These are phyloP conservation scores for Patella depressa DNA, from an alignment of 2,888 invertebrate species.

Conservation along the genomic window DNA sequence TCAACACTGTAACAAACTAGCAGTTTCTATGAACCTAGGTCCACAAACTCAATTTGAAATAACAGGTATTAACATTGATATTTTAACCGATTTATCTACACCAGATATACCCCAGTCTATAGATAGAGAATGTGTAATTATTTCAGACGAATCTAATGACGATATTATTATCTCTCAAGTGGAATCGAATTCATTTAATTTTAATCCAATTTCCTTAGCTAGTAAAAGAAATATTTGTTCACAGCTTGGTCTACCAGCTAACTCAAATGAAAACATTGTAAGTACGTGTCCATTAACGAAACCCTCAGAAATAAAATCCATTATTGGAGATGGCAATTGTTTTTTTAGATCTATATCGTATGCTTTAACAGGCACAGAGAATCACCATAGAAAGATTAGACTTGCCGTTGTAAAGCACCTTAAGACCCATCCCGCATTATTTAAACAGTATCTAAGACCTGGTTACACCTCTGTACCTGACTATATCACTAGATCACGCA, in stretches of 20 bases:
- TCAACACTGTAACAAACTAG: neutral
- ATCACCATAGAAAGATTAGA: neutral
- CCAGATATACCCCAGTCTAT: neutral
- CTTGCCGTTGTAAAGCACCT: neutral
- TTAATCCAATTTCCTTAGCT: neutral
- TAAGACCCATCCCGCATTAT: neutral
- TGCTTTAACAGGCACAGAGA: neutral
- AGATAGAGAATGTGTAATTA: too few relatives aligned
- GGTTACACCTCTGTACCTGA: neutral
- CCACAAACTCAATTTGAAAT: neutral
- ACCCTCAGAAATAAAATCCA: neutral
- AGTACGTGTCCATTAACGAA: neutral
- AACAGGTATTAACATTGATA: neutral
- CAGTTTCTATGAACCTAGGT: neutral
- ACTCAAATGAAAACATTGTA: neutral
- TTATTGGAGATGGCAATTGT: neutral
- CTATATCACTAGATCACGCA: neutral
- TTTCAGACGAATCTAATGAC: neutral
- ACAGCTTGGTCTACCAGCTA: neutral
- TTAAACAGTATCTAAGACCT: neutral
- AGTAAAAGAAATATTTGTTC: neutral
- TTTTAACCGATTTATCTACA: neutral
- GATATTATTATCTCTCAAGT: constrained; percentile 3
- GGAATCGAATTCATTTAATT: neutral
- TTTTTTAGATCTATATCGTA: neutral